Evolutionary conservation across 2,888 invertebrate genomes (phyloP).

Genomic region (Stictocephala bisonia): DNA sequence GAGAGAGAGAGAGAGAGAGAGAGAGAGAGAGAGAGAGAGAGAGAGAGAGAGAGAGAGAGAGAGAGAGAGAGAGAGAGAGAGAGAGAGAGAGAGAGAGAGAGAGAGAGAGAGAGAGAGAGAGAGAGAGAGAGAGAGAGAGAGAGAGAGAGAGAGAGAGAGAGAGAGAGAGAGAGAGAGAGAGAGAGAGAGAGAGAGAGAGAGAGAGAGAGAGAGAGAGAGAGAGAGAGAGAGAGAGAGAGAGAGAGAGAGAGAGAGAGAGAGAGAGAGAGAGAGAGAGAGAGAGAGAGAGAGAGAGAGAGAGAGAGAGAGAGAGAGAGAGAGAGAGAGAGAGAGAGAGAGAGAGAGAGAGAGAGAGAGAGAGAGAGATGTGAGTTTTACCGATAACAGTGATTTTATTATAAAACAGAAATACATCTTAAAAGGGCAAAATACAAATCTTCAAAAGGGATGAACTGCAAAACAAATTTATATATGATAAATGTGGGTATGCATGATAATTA

Average conservation of each 20-base stretch:
- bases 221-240: conserved; percentile 9
- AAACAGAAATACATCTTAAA: too few relatives aligned
- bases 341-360: conserved; percentile 13
- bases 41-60: conserved; percentile 15
- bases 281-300: conserved; percentile 1
- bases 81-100: conserved; percentile 8
- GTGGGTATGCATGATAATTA: too few relatives aligned
- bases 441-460: too few relatives aligned
- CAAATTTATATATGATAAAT: too few relatives aligned
- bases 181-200: neutral
- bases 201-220: conserved; percentile 13
- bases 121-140: conserved; percentile 13
- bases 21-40: conserved; percentile 21
- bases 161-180: conserved; percentile 3
- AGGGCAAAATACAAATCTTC: too few relatives aligned
- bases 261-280: conserved; percentile 4
- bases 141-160: conserved; percentile 13
- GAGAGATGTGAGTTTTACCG: too few relatives aligned
- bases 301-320: conserved; percentile 13
- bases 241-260: conserved; percentile 4
- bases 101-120: conserved; percentile 1
- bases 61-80: conserved; percentile 13
- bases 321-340: conserved; percentile 13
- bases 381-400: too few relatives aligned
- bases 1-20: conserved; percentile 16